Evolutionary conservation across 2,888 invertebrate species (phyloP).

Genomic region (Tipula vernalis): DNA sequence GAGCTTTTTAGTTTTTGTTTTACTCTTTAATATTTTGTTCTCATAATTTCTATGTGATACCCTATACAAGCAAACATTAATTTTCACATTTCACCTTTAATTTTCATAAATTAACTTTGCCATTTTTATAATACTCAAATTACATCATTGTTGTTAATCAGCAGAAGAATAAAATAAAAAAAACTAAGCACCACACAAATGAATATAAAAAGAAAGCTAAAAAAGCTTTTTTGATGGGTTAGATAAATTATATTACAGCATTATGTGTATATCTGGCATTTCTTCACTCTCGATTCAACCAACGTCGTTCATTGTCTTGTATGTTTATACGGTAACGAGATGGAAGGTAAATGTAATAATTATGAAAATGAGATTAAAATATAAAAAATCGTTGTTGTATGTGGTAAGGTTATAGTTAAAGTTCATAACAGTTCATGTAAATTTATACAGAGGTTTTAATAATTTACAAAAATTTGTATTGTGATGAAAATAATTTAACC

Average conservation of each 20-base stretch:
- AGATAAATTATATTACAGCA: not conserved
- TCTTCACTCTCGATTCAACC: not conserved
- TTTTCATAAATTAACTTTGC: not conserved
- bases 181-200: not conserved
- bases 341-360: not conserved
- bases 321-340: not conserved
- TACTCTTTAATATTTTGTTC: not conserved
- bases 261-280: not conserved
- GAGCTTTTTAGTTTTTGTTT: not conserved
- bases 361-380: not conserved
- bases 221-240: not conserved
- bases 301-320: not conserved
- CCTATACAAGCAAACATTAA: not conserved
- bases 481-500: not conserved
- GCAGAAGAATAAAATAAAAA: not conserved
- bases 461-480: not conserved
- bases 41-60: not conserved
- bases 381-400: not conserved
- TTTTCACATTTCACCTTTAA: not conserved
- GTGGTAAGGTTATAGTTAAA: not conserved
- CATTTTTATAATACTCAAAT: not conserved
- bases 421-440: not conserved
- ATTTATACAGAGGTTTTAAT: not conserved
- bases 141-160: not conserved
- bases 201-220: not conserved